Evolutionary conservation across 2,797 vertebrate genomes (phyloP).

Genomic region (Pelochelys cantorii): DNA sequence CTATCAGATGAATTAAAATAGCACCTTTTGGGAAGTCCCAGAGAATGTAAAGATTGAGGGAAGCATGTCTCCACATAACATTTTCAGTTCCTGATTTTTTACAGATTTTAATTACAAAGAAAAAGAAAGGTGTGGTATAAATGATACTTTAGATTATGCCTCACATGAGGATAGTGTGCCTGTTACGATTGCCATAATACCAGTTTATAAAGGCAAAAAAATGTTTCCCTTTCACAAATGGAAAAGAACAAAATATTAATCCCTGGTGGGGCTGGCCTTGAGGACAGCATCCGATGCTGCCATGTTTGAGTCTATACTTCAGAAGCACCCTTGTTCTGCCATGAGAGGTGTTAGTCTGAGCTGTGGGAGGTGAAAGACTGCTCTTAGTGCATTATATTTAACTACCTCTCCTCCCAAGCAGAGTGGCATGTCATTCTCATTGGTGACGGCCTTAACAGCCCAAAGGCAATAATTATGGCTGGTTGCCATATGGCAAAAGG

Average conservation of each 20-base stretch:
- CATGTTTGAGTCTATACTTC: not conserved
- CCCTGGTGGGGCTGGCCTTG: fast-evolving
- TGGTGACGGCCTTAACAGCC: not conserved
- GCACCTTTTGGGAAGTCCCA: not conserved
- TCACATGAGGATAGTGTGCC: not conserved
- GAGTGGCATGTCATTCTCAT: slow-evolving; percentile 41
- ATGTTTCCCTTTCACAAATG: not conserved
- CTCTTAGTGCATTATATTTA: not conserved
- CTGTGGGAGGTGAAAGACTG: not conserved
- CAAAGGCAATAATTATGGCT: not conserved
- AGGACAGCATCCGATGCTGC: fast-evolving
- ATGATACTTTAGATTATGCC: not conserved
- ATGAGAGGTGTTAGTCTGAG: fast-evolving
- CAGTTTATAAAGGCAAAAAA: not conserved
- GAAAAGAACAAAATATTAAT: not conserved
- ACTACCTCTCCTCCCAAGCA: slow-evolving; percentile 22
- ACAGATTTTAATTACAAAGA: not conserved
- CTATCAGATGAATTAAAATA: not conserved
- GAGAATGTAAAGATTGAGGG: not conserved
- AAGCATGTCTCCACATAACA: not conserved
- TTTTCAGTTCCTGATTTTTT: not conserved
- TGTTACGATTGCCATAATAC: not conserved
- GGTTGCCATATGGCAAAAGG: slow-evolving; percentile 53
- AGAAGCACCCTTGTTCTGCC: not conserved
- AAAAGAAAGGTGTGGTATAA: not conserved